These are phyloP conservation scores for Pilophorus perplexus DNA, from an alignment of 2,888 invertebrate species.

Conservation along the genomic window DNA sequence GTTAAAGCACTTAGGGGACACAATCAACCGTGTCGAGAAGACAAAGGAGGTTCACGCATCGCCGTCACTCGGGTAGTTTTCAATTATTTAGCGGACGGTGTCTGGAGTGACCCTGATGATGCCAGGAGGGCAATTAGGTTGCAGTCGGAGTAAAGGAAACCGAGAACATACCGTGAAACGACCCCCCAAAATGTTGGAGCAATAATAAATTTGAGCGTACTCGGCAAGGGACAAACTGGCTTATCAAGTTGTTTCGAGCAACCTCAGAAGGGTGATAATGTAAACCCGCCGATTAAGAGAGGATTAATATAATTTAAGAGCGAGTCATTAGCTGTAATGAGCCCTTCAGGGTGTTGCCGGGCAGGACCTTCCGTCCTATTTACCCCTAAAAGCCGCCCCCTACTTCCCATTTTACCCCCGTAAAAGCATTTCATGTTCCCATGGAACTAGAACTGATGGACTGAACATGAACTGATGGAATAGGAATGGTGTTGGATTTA, in stretches of 20 bases:
- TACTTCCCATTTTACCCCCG: not conserved
- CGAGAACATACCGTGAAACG: no score
- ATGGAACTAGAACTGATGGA: no score
- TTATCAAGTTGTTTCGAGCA: no score
- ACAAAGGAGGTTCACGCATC: conserved; percentile 31
- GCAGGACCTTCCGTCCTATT: no score
- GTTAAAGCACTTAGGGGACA: conserved; percentile 16
- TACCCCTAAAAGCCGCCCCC: no score
- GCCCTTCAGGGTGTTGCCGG: conserved; percentile 15
- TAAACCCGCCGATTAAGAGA: conserved; percentile 3
- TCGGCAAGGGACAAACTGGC: no score
- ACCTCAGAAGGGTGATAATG: conserved; percentile 14
- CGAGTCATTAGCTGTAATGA: conserved; percentile 26
- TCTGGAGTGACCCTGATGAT: conserved; percentile 16
- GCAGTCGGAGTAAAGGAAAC: no score
- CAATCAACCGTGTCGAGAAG: conserved; percentile 25
- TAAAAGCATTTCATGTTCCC: not conserved
- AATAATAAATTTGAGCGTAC: no score
- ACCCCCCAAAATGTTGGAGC: no score
- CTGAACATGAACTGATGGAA: no score
- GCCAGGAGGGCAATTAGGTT: no score
- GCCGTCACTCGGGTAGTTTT: conserved; percentile 1
- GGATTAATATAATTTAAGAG: conserved; percentile 26
- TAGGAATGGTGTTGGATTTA: no score
- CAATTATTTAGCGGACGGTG: conserved; percentile 17